phyloP scores from a whole-genome alignment of 2,888 invertebrate genomes.

The Lasioglossum vierecki region DNA sequence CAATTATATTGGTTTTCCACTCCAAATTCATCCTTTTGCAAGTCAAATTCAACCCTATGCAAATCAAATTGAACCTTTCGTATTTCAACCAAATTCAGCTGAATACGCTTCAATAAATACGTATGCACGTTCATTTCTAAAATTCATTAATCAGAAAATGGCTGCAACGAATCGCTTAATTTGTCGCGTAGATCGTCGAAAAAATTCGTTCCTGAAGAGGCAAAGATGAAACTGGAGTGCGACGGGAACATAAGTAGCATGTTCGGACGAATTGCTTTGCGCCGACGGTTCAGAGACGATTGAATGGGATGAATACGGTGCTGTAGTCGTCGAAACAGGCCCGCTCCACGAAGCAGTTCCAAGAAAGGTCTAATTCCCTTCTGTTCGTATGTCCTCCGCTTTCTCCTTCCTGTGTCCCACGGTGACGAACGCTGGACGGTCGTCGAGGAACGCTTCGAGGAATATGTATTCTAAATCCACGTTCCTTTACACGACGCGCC shows the following conservation, averaged over 20 bases:
- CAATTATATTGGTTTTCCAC: too few species aligned
- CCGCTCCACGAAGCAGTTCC: not conserved
- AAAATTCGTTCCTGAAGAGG: not conserved
- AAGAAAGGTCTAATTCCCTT: constrained; percentile 1
- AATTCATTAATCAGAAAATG: too few species aligned
- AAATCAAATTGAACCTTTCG: too few species aligned
- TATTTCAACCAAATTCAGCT: too few species aligned
- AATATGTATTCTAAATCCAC: not conserved
- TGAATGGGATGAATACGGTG: not conserved
- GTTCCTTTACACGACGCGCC: not conserved
- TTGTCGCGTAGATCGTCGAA: too few species aligned
- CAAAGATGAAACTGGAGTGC: not conserved
- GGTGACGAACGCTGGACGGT: not conserved
- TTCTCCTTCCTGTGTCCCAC: constrained; percentile 14
- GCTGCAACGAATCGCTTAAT: too few species aligned
- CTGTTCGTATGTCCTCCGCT: not conserved
- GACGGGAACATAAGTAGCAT: not conserved
- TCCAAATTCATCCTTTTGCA: too few species aligned
- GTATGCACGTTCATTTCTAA: too few species aligned
- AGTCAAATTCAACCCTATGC: too few species aligned
- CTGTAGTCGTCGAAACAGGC: not conserved
- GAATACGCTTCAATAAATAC: too few species aligned
- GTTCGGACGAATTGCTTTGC: not conserved
- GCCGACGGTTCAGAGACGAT: not conserved
- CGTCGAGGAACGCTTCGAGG: not conserved